Evolutionary conservation across 2,888 invertebrate genomes (phyloP), one percentile per base, ranked within the genome.

Genomic region (Cactoblastis cactorum): DNA sequence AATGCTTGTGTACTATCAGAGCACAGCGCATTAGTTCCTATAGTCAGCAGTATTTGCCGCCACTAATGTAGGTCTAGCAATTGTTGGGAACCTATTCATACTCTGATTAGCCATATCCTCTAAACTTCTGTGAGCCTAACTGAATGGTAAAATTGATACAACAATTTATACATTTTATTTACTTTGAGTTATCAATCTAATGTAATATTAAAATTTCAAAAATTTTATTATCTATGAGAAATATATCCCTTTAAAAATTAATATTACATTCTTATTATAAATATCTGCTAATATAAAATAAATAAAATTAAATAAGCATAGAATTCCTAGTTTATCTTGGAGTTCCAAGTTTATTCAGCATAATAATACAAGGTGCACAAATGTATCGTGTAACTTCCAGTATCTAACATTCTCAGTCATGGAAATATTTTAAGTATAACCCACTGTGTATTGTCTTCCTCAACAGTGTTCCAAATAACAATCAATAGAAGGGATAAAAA

Each of bases 361-460:
- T 41, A 45, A 24, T 22, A 50, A 34, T 49, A 47, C 52, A 56
- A 60, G 55, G 63, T 71, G 74, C 75, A 77, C 74, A 74, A 76
- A 71, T 63, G 56, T 70, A 65, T 70, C 67, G 62, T 55, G 53
- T 62, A 62, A 63, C 65, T 69, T 69, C 66, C 66, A 66, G 61
- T 56, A 55, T 56, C 28, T 62, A 56, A 63, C 62, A 59, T 57
- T 65, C 53, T 59, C 57, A 28, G 11, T 43, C 43, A 62, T 61
- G 54, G 56, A 65, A 53, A 56, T 60, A 50, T 61, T 62, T 58
- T 63, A 65, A 28, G 3, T 60, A 65, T 55, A 56, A 57, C 50
- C 51, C 51, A 62, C 59, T 63, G 57, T 70, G 62, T 68, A 62
- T 68, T 63, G 77, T 82, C 82, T 84, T 82, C 80, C 67, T 64